Evolutionary conservation across 2,888 invertebrate genomes (phyloP).

Genomic region (Drosophila subquinaria): DNA sequence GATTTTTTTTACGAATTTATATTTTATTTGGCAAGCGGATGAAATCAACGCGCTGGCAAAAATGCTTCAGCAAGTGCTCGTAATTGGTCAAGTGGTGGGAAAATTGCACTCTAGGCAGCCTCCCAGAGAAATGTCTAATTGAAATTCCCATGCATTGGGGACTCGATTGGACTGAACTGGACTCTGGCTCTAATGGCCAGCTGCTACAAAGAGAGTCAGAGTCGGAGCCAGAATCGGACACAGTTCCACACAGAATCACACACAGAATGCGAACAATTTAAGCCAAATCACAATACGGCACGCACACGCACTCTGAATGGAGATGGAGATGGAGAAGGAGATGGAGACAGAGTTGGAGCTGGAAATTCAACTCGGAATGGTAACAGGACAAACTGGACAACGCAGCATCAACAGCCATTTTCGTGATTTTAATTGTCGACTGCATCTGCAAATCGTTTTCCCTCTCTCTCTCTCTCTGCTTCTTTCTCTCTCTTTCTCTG

Average conservation of each 20-base stretch:
- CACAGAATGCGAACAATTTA: conserved; percentile 63
- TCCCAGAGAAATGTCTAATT: conserved; percentile 63
- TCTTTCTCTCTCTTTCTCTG: background rate
- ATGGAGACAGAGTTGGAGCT: conserved; percentile 2
- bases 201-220: conserved; percentile 50
- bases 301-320: conserved; percentile 64
- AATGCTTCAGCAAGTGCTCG: conserved; percentile 31
- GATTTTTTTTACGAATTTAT: conserved; percentile 18
- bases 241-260: conserved; percentile 30
- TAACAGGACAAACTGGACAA: conserved; percentile 22
- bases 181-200: conserved; percentile 71
- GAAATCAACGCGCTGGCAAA: conserved; percentile 27
- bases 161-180: conserved; percentile 6
- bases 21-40: conserved; percentile 54
- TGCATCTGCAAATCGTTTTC: conserved; percentile 36
- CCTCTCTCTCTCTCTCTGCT: background rate
- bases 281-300: conserved; percentile 75
- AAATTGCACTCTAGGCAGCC: conserved; percentile 55
- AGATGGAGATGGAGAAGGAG: conserved; percentile 4
- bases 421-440: conserved; percentile 75
- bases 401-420: conserved; percentile 71
- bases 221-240: background rate
- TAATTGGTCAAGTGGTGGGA: conserved; percentile 73
- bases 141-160: conserved; percentile 75
- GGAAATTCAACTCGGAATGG: background rate